Base-by-base conservation (phyloP, 2,113 vertebrate genomes). In the Seriola aureovittata region DNA sequence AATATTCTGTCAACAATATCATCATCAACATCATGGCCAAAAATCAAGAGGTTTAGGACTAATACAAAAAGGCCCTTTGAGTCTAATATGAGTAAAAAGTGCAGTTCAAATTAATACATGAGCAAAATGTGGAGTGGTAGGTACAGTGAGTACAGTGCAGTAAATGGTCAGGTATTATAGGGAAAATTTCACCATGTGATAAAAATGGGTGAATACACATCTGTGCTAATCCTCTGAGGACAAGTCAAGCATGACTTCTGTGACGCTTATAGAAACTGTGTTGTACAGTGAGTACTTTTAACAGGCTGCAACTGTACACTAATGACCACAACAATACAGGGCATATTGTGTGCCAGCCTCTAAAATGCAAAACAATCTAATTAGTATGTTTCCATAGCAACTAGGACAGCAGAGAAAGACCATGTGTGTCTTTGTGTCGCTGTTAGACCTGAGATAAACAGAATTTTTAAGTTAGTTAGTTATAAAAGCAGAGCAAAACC, bases 351-450 rank as follows among this genome's bases (percentile, higher is more conserved):
- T 44, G 32, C 5, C 46, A 25, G 34, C 25, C 23, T 58, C 44
- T 71, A 21, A 36, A 58, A 71, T 72, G 6, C 25, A 25, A 75
- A 83, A 42, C 40, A 42, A 42, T 42, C 40, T 11, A 42, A 42
- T 42, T 84, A 54, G 63, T 69, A 38, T 40, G 88, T 88, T 80
- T 80, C 85, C 80, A 90, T 87, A 36, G 86, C 64, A 89, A 86
- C 81, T 34, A 21, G 44, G 54, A 71, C 19, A 50, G 17, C 36
- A 74, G 23, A 72, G 69, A 65, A 19, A 25, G 44, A 64, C 8
- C 21, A 38, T 71, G 66, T 42, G 44, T 54, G 38, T 46, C 17
- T 77, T 40, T 81, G 42, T 63, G 57, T 65, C 17, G 9, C 25
- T 52, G 54, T 55, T 69, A 44, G 62, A 88, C 23, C 4, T 11